phyloP scores from a whole-genome alignment of 2,888 invertebrate species.

The Monochamus alternatus region DNA sequence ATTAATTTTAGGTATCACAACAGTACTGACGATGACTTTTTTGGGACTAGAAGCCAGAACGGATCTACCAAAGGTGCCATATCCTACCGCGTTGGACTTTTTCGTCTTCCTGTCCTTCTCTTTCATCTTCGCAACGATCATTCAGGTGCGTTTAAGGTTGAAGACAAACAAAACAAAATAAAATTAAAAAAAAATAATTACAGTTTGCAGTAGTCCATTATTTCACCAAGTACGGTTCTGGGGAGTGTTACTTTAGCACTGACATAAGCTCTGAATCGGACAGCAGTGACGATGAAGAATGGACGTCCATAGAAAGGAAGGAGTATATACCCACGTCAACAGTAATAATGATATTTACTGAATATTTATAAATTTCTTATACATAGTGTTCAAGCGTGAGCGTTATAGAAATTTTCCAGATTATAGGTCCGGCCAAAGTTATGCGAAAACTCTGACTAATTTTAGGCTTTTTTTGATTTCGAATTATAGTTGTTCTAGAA shows the following conservation, averaged over 20 bases:
- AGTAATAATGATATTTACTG: slow-evolving; percentile 25
- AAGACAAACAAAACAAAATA: not conserved
- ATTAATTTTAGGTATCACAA: slow-evolving; percentile 79
- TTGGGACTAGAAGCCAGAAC: slow-evolving; percentile 85
- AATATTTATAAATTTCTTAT: too few species aligned
- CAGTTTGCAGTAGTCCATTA: slow-evolving; percentile 88
- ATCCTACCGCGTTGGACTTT: slow-evolving; percentile 89
- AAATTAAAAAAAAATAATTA: slow-evolving; percentile 27
- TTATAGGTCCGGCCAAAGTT: too few species aligned
- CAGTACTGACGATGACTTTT: slow-evolving; percentile 89
- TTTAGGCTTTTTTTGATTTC: too few species aligned
- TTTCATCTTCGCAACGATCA: slow-evolving; percentile 86
- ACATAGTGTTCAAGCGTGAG: too few species aligned
- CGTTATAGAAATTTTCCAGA: too few species aligned
- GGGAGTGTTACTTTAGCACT: slow-evolving; percentile 83
- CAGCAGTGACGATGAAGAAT: slow-evolving; percentile 74
- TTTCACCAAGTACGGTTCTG: slow-evolving; percentile 88
- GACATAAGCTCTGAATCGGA: slow-evolving; percentile 76
- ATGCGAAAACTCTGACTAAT: too few species aligned
- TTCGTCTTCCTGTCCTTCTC: slow-evolving; percentile 88
- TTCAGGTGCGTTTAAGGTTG: slow-evolving; percentile 73
- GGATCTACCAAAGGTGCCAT: slow-evolving; percentile 88
- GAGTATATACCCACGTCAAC: slow-evolving; percentile 37
- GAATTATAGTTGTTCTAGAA: too few species aligned
- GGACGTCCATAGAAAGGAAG: slow-evolving; percentile 51